Evolutionary conservation across 2,888 invertebrate genomes (phyloP).

Genomic region (Eupeodes luniger): DNA sequence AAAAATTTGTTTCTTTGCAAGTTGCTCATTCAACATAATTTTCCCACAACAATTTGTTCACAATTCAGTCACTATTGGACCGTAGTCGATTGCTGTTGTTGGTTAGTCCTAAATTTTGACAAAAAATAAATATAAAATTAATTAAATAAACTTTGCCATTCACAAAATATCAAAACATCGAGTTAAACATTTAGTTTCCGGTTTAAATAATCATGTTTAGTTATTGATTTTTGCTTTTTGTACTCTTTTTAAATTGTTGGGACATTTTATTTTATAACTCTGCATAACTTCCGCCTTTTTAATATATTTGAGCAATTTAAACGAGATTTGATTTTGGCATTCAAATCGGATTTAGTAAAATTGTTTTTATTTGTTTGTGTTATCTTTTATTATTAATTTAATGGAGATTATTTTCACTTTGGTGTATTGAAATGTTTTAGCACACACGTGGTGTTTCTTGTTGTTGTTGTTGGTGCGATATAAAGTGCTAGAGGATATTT

Average conservation of each 20-base stretch:
- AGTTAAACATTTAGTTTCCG: too few species aligned
- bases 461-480: slow-evolving; percentile 42
- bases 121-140: too few species aligned
- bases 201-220: too few species aligned
- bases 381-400: slow-evolving; percentile 13
- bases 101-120: background rate
- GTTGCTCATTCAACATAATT: slow-evolving; percentile 14
- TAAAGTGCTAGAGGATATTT: slow-evolving; percentile 77
- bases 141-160: background rate
- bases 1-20: slow-evolving; percentile 12
- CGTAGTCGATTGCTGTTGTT: slow-evolving; percentile 21
- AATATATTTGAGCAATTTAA: background rate
- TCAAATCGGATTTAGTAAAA: background rate
- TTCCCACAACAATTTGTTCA: slow-evolving; percentile 13
- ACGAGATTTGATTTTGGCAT: background rate
- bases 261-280: background rate
- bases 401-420: slow-evolving; percentile 53
- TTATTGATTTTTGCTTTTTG: too few species aligned
- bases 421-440: slow-evolving; percentile 69
- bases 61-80: slow-evolving; percentile 18
- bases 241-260: too few species aligned
- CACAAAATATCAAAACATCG: background rate
- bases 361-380: slow-evolving; percentile 15
- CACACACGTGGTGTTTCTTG: slow-evolving; percentile 48
- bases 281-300: background rate